Evolutionary conservation across 2,113 vertebrate genomes (phyloP), one percentile per base, ranked within the genome.

Genomic region (Psettodes erumei): DNA sequence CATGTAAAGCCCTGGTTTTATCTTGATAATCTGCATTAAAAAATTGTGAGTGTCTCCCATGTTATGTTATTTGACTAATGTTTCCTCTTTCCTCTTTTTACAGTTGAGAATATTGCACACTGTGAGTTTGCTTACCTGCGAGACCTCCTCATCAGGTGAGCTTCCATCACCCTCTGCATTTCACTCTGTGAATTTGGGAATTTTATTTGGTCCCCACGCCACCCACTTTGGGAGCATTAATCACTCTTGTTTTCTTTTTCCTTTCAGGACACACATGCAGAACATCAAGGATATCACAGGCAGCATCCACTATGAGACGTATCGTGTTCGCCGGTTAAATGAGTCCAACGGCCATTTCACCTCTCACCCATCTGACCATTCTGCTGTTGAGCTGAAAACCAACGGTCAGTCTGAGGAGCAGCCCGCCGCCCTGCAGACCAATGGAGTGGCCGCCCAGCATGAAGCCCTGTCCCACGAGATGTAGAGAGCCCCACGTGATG

Each of bases 241-340:
- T 3, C 37, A n/a, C 4, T 40, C 8, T 13, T 40, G 6, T n/a
- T 13, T 21, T 12, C 10, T n/a, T 43, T 11, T 69, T 23, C 42
- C 59, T 79, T 73, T 0, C 93, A 99, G 98, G 94, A 99, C 97
- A 7, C 98, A 99, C 91, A 99, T 99, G 98, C 96, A 99, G 93
- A 99, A 99, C 92, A 98, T 99, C 79, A 99, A 99, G 83, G 98
- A 99, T 89, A 98, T 99, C 89, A 98, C 98, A 83, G 95, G 96
- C 93, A 96, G 91, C 94, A 98, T 98, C 94, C 98, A 99, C 92
- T 99, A 98, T 0, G 98, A 99, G 86, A 95, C 95, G 3, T 99
- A 99, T 89, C 96, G 98, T 1, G 96, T 99, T 43, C 96, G 96
- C 69, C 94, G 97, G 59, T 94, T 99, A 91, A 98, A 97, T 1